These are phyloP conservation scores for Mimachlamys varia DNA, from an alignment of 2,888 invertebrate species.

Conservation along the genomic window DNA sequence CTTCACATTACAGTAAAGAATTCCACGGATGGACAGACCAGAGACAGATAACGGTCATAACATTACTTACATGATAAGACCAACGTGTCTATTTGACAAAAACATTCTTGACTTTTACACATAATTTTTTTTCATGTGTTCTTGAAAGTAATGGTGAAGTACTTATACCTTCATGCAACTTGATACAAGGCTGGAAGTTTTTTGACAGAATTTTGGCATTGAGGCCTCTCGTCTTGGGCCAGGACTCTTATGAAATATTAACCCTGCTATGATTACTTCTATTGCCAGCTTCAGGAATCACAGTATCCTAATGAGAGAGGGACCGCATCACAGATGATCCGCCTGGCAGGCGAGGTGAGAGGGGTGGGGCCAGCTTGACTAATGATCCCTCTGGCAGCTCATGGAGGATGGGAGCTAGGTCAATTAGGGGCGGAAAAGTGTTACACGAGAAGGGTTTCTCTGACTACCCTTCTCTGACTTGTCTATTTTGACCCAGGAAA, in stretches of 20 bases:
- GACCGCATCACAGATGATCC: background rate
- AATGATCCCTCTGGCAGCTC: background rate
- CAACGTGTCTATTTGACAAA: background rate
- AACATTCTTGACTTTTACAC: background rate
- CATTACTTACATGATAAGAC: background rate
- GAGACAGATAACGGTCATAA: background rate
- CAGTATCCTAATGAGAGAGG: constrained; percentile 1
- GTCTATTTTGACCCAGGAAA: background rate
- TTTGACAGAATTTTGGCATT: constrained; percentile 31
- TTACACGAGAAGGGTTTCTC: background rate
- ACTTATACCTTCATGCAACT: background rate
- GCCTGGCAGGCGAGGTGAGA: background rate
- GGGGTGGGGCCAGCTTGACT: background rate
- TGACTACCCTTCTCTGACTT: too few relatives aligned
- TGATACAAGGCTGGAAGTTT: background rate
- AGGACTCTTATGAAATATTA: constrained; percentile 5
- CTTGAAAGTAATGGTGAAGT: background rate
- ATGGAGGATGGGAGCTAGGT: background rate
- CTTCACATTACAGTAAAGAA: constrained; percentile 5
- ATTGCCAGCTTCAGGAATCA: background rate
- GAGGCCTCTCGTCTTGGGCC: background rate
- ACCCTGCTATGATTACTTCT: background rate
- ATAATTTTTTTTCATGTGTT: background rate
- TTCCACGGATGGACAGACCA: background rate
- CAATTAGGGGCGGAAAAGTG: background rate